Evolutionary conservation across 2,888 invertebrate species (phyloP), one percentile per base, ranked within the genome.

Genomic region (Pseudococcus viburni): DNA sequence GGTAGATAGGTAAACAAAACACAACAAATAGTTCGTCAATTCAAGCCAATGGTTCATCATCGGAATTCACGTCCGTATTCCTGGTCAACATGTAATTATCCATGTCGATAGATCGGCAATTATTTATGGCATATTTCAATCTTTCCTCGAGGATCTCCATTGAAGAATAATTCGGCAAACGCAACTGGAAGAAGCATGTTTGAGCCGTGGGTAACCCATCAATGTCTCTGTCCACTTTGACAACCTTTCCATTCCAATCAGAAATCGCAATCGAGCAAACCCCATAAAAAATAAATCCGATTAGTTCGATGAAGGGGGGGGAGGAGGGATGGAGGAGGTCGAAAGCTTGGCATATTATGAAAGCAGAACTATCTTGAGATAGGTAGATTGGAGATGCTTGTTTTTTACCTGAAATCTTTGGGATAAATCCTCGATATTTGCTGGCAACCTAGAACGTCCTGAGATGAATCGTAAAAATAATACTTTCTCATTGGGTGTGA

Each of bases 31-130:
- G 22, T 64, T 11, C 22, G 12, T 0, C 19, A 64, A 19, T 26
- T 77, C 19, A 87, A 77, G 42, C 73, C 80, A 87, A 77, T 11
- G 87, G 87, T 33, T 93, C 93, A 87, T 93, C 93, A 88, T 93
- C 93, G 9, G 93, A 93, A 73, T 91, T 92, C 84, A 91, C 91
- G 89, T 93, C 93, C 9, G 92, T 92, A 90, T 94, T 94, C 86
- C 94, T 92, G 2, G 94, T 93, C 89, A 94, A 92, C 94, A 94
- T 94, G 91, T 94, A 94, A 91, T 94, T 94, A 91, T 94, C 94
- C 94, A 94, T 94, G 91, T 94, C 94, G 88, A 94, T 94, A 9
- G 94, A 94, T 51, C 94, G 93, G 90, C 94, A 94, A 91, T 94
- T 94, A 91, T 94, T 93, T 89, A 94, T 94, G 84, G 94, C 94